Percentiles rank a stretch among this genome's conserved stretches.
These are phyloP conservation scores for Antheraea pernyi DNA, from an alignment of 1,140 invertebrate genomes.

Conservation along the genomic window DNA sequence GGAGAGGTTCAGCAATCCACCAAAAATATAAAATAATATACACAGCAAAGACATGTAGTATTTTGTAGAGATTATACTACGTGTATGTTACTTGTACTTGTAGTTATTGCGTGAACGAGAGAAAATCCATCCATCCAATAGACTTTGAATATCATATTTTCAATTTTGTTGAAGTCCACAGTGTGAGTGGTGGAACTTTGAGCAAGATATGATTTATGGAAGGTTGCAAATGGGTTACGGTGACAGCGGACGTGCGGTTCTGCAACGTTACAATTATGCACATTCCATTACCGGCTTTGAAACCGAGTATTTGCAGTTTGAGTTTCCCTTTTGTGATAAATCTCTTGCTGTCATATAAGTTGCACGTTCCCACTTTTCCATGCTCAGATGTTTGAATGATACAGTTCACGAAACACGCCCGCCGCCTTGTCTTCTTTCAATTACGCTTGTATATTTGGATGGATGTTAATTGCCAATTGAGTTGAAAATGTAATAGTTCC, in stretches of 20 bases:
- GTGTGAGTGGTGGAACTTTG: neutral
- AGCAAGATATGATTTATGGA: conserved; percentile 53
- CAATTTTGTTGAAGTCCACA: neutral
- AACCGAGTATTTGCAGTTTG: neutral
- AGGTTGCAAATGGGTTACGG: conserved; percentile 62
- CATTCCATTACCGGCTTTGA: conserved; percentile 27
- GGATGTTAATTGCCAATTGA: too few relatives aligned
- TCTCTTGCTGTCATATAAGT: neutral
- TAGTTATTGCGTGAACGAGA: too few relatives aligned
- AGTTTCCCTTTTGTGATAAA: neutral
- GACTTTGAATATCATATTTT: too few relatives aligned
- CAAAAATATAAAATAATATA: too few relatives aligned
- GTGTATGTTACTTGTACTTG: too few relatives aligned
- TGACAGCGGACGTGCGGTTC: conserved; percentile 39
- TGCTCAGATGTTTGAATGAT: neutral
- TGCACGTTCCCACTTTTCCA: neutral
- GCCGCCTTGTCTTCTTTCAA: too few relatives aligned
- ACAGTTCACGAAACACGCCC: neutral
- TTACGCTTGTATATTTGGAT: too few relatives aligned
- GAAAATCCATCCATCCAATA: too few relatives aligned
- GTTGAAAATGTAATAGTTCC: too few relatives aligned
- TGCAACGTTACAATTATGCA: conserved; percentile 44
- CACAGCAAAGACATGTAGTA: too few relatives aligned
- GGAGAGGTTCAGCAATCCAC: too few relatives aligned
- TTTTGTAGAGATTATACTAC: too few relatives aligned